Evolutionary conservation across 2,113 vertebrate genomes (phyloP), one percentile per base, ranked within the genome.

Genomic region (Phoenicopterus ruber): DNA sequence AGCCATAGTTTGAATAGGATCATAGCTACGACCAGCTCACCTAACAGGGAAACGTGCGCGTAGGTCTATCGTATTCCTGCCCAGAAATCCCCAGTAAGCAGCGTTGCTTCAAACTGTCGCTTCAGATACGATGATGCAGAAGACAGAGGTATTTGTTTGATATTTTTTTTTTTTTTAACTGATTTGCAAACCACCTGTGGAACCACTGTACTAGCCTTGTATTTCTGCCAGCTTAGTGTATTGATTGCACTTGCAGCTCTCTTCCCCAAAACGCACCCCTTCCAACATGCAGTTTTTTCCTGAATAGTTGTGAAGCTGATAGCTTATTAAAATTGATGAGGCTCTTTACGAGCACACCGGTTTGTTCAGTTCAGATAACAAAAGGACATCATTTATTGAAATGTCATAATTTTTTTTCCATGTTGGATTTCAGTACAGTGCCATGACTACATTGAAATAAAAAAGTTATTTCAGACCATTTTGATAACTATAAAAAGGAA

Each of bases 301-400:
- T 36, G 25, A 80, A 31, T 26, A 93, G 71, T 29, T 73, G 78
- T 62, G 54, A 58, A 72, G 85, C 72, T 73, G 74, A 91, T 20
- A 66, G 71, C 72, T 80, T 90, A 95, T 94, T 96, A 92, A 95
- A 97, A 96, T 96, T 86, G 93, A 94, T 96, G 94, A 95, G 49
- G 77, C 19, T 86, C 62, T 91, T 79, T 69, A 66, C n/a, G 26
- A 94, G 61, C 71, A 77, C 73, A 74, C 44, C 67, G 54, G 42
- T 78, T 95, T 46, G 55, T 65, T 88, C 92, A 71, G 86, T 52
- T 77, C 78, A 82, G 72, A 88, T 80, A 90, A 79, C 82, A 78
- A 80, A 93, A 90, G 65, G 71, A 57, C 40, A 32, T 73, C 42
- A 15, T 69, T 74, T 82, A 82, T 24, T 92, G 63, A 92, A 90